These are phyloP conservation scores for Pinctada fucata DNA, from an alignment of 2,888 invertebrate genomes.

Conservation along the genomic window DNA sequence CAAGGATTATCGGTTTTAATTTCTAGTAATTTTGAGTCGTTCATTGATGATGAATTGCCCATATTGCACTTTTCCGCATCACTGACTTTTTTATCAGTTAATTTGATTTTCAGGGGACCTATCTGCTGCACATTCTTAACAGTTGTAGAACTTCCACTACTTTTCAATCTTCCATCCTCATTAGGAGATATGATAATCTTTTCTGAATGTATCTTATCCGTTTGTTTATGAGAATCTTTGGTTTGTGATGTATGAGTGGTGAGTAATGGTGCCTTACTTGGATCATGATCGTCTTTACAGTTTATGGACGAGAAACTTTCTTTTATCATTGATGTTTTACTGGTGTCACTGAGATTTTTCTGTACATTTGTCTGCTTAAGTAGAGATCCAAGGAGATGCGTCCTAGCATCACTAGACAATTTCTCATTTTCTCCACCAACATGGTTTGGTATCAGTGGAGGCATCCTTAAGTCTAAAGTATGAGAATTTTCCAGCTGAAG, in stretches of 20 bases:
- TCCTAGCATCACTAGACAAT: neutral
- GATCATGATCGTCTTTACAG: neutral
- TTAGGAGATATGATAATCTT: neutral
- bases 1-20: neutral
- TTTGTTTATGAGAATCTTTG: neutral
- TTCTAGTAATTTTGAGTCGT: neutral
- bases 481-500: slow-evolving; percentile 22
- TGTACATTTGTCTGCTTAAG: neutral
- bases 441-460: slow-evolving; percentile 1
- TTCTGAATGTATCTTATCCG: neutral
- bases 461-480: slow-evolving; percentile 10
- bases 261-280: neutral
- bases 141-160: neutral
- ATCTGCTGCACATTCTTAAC: neutral
- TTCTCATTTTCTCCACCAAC: slow-evolving; percentile 3
- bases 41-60: neutral
- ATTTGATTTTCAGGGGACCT: neutral
- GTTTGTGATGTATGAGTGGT: neutral
- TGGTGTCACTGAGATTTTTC: neutral
- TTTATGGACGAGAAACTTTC: neutral
- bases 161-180: no score
- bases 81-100: neutral
- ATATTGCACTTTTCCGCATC: neutral
- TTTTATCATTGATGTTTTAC: neutral
- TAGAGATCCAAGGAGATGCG: neutral